Conservation (phyloP, 1,140 invertebrate genomes). For the Eriocheir sinensis region DNA sequence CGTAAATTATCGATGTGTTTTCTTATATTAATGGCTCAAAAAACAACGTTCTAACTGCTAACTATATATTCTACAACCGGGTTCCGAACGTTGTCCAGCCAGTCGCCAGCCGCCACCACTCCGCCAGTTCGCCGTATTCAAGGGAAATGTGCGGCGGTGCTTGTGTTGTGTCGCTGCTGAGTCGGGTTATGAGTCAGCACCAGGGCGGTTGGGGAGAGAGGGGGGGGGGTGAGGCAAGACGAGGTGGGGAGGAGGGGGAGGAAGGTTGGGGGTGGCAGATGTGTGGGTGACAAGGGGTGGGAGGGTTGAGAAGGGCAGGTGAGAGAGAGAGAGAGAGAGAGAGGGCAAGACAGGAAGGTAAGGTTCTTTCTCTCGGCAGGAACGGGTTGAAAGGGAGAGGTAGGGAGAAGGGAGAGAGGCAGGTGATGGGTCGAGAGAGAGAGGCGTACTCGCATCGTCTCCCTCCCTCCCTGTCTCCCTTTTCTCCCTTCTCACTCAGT, state of each 20-base stretch:
- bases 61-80: no score
- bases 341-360: neutral
- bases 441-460: neutral
- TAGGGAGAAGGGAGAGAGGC: neutral
- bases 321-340: neutral
- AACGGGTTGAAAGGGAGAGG: neutral
- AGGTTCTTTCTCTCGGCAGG: neutral
- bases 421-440: neutral
- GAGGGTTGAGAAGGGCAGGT: neutral
- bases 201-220: neutral
- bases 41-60: no score
- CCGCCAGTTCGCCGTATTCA: neutral
- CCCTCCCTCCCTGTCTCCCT: neutral
- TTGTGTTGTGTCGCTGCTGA: neutral
- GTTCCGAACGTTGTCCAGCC: no score
- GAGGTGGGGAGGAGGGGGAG: neutral
- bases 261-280: neutral
- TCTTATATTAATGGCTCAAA: no score
- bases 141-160: neutral
- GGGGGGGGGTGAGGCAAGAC: neutral
- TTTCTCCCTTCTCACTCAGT: neutral
- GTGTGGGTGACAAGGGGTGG: no score
- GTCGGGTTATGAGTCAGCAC: conserved; percentile 3
- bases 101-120: neutral
- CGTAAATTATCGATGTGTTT: no score